Base-by-base conservation (phyloP, 2,797 vertebrate species). In the Emys orbicularis region DNA sequence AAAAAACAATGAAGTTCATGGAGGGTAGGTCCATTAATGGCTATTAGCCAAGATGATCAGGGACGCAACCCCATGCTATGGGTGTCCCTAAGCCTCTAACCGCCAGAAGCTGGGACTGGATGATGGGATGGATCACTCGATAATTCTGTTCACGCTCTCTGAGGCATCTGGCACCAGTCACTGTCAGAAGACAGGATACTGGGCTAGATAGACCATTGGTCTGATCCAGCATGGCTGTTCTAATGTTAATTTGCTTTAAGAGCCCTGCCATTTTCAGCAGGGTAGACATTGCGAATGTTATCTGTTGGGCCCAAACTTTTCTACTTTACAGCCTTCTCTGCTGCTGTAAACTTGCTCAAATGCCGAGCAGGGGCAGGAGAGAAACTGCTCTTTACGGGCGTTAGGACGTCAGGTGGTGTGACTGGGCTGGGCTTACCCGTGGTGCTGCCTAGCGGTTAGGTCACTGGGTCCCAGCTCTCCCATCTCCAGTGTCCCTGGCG, bases 221-320 rank as follows among this genome's bases (percentile, higher is more conserved):
- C 65, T 68, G 61, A 68, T n/a, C 61, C 61, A 68, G 34, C 18
- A 4, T 68, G 61, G 16, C n/a, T 16, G 2, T 68, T n/a, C n/a
- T 37, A 5, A 59, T 31, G 57, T 31, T 29, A 11, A 19, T 68
- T 65, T 65, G 61, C 59, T 65, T 68, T 68, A 68, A 68, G n/a
- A 21, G n/a, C n/a, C 19, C 65, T 37, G 65, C n/a, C 65, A 23
- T 68, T 41, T 37, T 41, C 61, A 68, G 61, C 61, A 37, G n/a
- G 65, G 16, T n/a, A 65, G 61, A 19, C 16, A 34, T 57, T 23
- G 53, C 59, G 5, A 0, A 0, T 3, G 0, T 7, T 7, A 15
- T 27, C 13, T 6, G 15, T 2, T 4, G 1, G 49, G 76, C 47
- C 53, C 82, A 2, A 11, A 12, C 29, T 87, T 76, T 84, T 21